These are phyloP conservation scores for Ardeotis arabs DNA, from an alignment of 2,113 vertebrate species.

Conservation along the genomic window DNA sequence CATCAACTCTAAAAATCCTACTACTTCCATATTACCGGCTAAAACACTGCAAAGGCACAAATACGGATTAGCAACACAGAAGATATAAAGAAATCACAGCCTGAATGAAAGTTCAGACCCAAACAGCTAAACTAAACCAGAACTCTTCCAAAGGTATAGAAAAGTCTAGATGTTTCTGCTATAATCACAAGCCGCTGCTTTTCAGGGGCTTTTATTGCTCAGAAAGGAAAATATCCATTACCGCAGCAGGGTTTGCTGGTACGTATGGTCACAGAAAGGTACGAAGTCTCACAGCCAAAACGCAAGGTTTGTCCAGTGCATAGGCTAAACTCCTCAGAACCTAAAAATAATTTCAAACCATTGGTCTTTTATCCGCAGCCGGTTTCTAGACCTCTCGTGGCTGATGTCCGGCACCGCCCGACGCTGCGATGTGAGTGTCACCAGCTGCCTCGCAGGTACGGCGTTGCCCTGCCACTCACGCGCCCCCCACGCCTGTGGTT, in stretches of 20 bases:
- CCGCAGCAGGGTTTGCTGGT: neutral
- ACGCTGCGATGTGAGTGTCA: rapidly evolving
- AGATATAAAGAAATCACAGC: neutral
- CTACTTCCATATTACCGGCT: rapidly evolving
- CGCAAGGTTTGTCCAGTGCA: neutral
- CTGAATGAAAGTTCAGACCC: neutral
- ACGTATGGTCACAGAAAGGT: neutral
- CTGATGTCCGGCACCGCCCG: neutral
- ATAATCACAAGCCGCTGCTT: neutral
- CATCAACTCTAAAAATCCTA: neutral
- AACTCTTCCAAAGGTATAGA: neutral
- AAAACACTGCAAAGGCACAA: neutral
- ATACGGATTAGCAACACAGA: neutral
- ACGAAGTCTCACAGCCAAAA: rapidly evolving
- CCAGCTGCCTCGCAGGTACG: neutral
- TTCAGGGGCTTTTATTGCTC: neutral
- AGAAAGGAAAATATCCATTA: neutral
- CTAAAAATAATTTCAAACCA: neutral
- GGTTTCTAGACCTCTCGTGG: neutral
- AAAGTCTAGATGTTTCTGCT: neutral
- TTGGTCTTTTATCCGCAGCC: neutral
- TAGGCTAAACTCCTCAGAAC: neutral
- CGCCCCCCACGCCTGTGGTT: neutral
- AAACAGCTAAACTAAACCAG: neutral
- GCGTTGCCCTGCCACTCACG: neutral